Conservation (phyloP, 2,797 vertebrate genomes). For the Melanotaenia pygmaea region DNA sequence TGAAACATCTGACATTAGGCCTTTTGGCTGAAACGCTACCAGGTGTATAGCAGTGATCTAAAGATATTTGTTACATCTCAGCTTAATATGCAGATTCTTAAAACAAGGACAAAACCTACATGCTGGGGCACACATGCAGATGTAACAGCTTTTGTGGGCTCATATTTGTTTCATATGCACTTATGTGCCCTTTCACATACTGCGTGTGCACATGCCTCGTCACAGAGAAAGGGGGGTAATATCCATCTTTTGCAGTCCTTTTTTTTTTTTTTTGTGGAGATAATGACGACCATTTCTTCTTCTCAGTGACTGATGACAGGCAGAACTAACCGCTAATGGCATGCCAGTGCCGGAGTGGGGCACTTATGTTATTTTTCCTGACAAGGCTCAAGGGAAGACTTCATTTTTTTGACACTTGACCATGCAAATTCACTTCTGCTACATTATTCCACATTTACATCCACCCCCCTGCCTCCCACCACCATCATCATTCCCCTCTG, state of each 20-base stretch:
- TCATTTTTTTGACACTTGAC: constrained; percentile 99
- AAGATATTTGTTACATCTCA: constrained; percentile 26
- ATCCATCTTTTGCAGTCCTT: constrained; percentile 81
- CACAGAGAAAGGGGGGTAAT: constrained; percentile 54
- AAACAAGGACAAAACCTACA: neutral
- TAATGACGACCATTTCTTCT: constrained; percentile 95
- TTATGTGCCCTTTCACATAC: constrained; percentile 50
- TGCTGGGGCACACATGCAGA: constrained; percentile 38
- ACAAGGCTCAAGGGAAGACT: constrained; percentile 97
- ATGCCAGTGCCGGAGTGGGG: constrained; percentile 91
- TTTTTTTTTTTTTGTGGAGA: constrained; percentile 83
- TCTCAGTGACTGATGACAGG: constrained; percentile 95
- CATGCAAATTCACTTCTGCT: constrained; percentile 99
- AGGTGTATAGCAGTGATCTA: neutral
- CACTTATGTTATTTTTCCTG: constrained; percentile 97
- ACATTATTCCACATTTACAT: constrained; percentile 99
- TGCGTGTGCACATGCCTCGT: constrained; percentile 60
- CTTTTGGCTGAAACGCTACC: neutral
- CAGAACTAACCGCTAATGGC: constrained; percentile 97
- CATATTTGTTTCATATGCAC: constrained; percentile 43
- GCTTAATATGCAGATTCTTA: constrained; percentile 32
- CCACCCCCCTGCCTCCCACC: constrained; percentile 63
- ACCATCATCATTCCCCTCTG: constrained; percentile 54
- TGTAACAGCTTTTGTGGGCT: constrained; percentile 50
- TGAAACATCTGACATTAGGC: neutral